phyloP scores from a whole-genome alignment of 2,113 vertebrate species.

The Bungarus multicinctus region DNA sequence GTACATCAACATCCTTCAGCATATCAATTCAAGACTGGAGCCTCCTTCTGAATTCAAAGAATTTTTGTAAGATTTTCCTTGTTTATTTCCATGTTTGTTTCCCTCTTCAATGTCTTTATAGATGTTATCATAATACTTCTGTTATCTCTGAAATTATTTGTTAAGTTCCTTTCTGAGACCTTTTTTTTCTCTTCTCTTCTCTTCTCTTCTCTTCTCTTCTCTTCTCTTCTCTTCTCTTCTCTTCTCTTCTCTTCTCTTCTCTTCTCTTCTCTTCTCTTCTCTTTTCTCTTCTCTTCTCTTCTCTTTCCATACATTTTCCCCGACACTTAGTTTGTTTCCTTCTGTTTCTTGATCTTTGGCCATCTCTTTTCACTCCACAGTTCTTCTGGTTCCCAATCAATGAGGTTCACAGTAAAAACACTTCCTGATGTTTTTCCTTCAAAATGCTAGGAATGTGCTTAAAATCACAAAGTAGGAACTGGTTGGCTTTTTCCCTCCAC shows the following conservation, averaged over 20 bases:
- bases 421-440: background rate
- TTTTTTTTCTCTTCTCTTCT: background rate
- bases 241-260: too few relatives aligned
- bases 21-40: background rate
- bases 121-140: background rate
- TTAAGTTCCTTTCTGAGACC: background rate
- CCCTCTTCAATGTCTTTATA: background rate
- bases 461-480: background rate
- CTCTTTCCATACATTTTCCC: background rate
- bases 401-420: background rate
- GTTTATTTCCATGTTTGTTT: background rate
- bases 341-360: background rate
- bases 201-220: background rate
- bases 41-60: background rate
- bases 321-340: background rate
- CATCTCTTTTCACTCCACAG: background rate
- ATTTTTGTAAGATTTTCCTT: background rate
- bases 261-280: fast-evolving
- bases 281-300: too few relatives aligned
- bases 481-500: background rate
- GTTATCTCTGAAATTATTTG: background rate
- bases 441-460: background rate
- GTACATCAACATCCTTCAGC: background rate
- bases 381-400: background rate
- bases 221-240: too few relatives aligned